Conservation (phyloP, 2,888 invertebrate species). For the Pinctada fucata region DNA sequence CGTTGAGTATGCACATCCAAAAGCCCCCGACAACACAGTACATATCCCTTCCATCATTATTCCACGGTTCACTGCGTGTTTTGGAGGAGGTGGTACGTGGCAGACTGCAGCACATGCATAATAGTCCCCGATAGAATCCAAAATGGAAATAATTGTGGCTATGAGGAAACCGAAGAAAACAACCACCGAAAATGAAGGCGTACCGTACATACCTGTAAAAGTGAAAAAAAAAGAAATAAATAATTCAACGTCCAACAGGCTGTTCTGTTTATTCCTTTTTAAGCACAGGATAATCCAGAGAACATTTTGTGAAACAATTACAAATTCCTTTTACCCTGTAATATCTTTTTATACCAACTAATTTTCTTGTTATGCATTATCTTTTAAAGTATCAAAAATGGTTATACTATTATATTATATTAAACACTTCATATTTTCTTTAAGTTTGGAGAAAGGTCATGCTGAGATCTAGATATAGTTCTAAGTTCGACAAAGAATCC, state of each 20-base stretch:
- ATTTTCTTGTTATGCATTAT: too few species aligned
- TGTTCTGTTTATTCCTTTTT: too few species aligned
- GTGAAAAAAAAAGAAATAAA: background rate
- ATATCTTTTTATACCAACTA: too few species aligned
- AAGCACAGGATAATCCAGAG: too few species aligned
- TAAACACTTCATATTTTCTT: too few species aligned
- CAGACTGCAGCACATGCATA: slow-evolving; percentile 85
- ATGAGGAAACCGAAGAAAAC: slow-evolving; percentile 62
- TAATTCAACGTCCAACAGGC: background rate
- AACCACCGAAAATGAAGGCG: slow-evolving; percentile 52
- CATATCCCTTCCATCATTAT: slow-evolving; percentile 87
- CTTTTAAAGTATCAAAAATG: too few species aligned
- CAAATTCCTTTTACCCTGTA: too few species aligned
- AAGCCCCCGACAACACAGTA: slow-evolving; percentile 87
- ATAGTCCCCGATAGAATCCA: slow-evolving; percentile 86
- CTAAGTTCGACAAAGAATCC: too few species aligned
- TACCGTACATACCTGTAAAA: slow-evolving; percentile 61
- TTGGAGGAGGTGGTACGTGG: slow-evolving; percentile 88
- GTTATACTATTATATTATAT: too few species aligned
- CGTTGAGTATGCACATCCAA: slow-evolving; percentile 91
- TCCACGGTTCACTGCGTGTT: slow-evolving; percentile 88
- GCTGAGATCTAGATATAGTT: too few species aligned
- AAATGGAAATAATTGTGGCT: slow-evolving; percentile 61
- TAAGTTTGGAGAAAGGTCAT: too few species aligned
- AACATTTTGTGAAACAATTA: too few species aligned